phyloP scores from a whole-genome alignment of 2,113 vertebrate genomes.

The Nothoprocta perdicaria region DNA sequence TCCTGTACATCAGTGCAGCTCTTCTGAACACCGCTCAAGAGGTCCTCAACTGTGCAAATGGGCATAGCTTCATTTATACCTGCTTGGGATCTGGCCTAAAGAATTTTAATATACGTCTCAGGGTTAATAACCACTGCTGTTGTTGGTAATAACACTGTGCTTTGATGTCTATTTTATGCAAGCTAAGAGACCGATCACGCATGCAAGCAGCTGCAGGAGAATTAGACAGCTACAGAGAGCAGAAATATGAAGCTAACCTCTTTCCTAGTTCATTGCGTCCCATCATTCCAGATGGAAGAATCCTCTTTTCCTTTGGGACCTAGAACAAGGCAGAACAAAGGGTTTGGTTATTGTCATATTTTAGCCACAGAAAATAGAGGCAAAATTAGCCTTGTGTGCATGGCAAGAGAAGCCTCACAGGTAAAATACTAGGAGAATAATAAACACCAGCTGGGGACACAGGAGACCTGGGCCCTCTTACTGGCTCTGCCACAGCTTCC shows the following conservation, averaged over 20 bases:
- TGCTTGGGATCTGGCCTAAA: slow-evolving; percentile 44
- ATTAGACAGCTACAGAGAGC: slow-evolving; percentile 1
- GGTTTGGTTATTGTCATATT: not conserved
- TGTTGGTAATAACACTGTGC: slow-evolving; percentile 38
- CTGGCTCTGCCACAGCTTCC: not conserved
- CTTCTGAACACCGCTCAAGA: not conserved
- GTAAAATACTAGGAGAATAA: not conserved
- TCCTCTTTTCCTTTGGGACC: slow-evolving; percentile 90
- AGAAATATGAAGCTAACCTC: slow-evolving; percentile 79
- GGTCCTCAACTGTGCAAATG: slow-evolving; percentile 14
- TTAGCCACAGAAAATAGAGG: not conserved
- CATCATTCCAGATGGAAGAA: slow-evolving; percentile 77
- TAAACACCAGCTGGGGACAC: not conserved
- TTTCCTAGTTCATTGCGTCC: slow-evolving; percentile 84
- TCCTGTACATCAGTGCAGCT: not conserved
- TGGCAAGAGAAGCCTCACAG: not conserved
- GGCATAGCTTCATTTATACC: slow-evolving; percentile 43
- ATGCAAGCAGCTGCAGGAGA: slow-evolving; percentile 46
- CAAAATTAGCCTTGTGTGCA: not conserved
- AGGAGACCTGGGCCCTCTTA: not conserved
- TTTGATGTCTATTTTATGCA: slow-evolving; percentile 57
- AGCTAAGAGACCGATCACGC: slow-evolving; percentile 37
- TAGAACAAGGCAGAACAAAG: slow-evolving; percentile 54
- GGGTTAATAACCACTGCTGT: slow-evolving; percentile 50
- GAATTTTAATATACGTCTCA: slow-evolving; percentile 55